Conservation (phyloP, 2,797 vertebrate genomes). For the Myiotriccus ornatus region DNA sequence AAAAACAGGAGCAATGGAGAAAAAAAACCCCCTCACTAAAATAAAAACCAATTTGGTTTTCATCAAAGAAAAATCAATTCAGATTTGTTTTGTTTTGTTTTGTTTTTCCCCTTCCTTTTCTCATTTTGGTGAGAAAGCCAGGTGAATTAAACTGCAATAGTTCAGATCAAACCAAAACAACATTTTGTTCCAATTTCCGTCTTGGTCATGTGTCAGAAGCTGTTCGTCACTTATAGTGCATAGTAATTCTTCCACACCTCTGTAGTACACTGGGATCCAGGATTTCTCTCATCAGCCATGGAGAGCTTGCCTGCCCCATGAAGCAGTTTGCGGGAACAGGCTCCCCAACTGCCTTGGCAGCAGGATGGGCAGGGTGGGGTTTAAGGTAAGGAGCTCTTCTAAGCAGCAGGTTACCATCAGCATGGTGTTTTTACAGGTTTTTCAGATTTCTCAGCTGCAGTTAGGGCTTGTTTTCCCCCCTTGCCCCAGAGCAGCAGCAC, state of each 20-base stretch:
- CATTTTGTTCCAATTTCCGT: background rate
- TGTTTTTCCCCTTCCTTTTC: background rate
- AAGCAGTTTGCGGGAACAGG: background rate
- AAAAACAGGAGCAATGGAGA: background rate
- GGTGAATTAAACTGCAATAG: background rate
- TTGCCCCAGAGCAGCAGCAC: background rate
- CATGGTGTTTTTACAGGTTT: background rate
- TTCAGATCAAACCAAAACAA: background rate
- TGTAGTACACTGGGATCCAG: background rate
- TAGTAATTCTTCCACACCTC: background rate
- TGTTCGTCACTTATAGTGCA: background rate
- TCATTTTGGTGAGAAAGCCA: background rate
- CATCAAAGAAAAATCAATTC: background rate
- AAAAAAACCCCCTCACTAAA: background rate
- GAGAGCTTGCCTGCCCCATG: rapidly evolving
- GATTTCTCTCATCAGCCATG: background rate
- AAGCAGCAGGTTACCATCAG: background rate
- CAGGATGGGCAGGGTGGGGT: background rate
- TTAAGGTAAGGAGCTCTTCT: background rate
- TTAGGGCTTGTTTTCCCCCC: background rate
- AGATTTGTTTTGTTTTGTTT: no score
- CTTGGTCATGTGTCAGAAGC: background rate
- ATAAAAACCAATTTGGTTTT: background rate
- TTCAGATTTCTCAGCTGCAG: background rate
- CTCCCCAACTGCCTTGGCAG: background rate